Base-by-base conservation (phyloP, 2,797 vertebrate genomes). In the Varecia variegata region DNA sequence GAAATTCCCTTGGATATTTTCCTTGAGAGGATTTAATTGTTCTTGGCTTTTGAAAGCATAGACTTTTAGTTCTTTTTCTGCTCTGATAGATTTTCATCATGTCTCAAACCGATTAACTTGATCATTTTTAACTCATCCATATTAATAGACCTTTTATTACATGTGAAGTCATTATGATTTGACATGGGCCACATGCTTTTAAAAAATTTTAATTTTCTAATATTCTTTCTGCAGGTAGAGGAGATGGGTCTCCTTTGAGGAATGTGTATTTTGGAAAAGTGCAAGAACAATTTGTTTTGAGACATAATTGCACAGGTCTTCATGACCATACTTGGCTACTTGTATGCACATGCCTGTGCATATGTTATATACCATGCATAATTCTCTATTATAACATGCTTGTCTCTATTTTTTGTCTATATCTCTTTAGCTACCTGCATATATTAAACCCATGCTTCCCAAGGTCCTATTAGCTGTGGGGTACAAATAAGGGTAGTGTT, bases 171-270 rank as follows among this genome's bases (percentile, higher is more conserved):
- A 98, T 98, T 97, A 86, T 93, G 96, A 82, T 45, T 98, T 97
- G 97, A 98, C 93, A 97, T 47, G 68, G 95, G 94, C 87, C 88
- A 95, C 56, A 94, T 97, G 80, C 27, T 98, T 98, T 97, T 97
- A 97, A 97, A 97, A 98, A 98, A 98, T 97, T 98, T 98, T 98
- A 98, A 98, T 98, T 97, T 74, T 68, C 60, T 98, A 94, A 97
- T 98, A 98, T 97, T 98, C 86, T 82, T 97, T 35, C 85, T 96
- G n/a, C 92, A 98, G 91, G 77, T 97, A 65, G 60, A 95, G 97
- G 97, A 90, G n/a, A 97, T 88, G 38, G 9, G 0, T 97, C 47
- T 79, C 45, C 90, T 47, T 35, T 96, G 80, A 45, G 23, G 94
- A 95, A 62, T 94, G 85, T 94, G 23, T 38, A 73, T 54, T 97